Conservation (phyloP, 92 coral and sea anemone genomes). For the Ricordea florida region DNA sequence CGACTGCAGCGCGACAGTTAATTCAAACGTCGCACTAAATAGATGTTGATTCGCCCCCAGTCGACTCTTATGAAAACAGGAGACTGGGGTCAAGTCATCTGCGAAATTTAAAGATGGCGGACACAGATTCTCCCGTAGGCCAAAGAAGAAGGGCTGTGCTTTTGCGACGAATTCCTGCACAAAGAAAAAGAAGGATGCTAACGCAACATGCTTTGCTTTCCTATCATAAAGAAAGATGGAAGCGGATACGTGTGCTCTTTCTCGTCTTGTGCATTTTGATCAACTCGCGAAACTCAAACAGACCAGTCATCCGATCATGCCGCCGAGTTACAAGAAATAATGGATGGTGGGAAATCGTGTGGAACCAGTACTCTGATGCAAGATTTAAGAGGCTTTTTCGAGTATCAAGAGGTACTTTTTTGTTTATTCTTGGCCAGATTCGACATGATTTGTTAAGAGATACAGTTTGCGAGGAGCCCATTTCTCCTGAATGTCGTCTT, state of each 20-base stretch:
- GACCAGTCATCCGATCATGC: constrained; percentile 3
- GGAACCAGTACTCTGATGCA: constrained; percentile 39
- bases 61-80: too few species aligned
- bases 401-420: constrained; percentile 39
- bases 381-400: constrained; percentile 26
- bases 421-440: constrained; percentile 36
- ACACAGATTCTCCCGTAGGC: constrained; percentile 13
- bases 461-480: constrained; percentile 32
- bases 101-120: constrained; percentile 44
- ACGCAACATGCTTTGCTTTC: constrained; percentile 41
- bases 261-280: constrained; percentile 46
- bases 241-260: constrained; percentile 41
- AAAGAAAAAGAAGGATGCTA: constrained; percentile 34
- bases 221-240: constrained; percentile 43
- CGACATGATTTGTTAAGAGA: constrained; percentile 20
- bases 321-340: constrained; percentile 39
- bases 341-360: constrained; percentile 37
- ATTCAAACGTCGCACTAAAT: too few species aligned
- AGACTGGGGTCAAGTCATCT: constrained; percentile 42
- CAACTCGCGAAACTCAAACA: constrained; percentile 18
- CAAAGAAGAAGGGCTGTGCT: constrained; percentile 33
- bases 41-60: too few species aligned
- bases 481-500: constrained; percentile 24
- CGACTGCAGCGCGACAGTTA: too few species aligned
- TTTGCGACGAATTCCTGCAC: constrained; percentile 29